phyloP scores from a whole-genome alignment of 2,888 invertebrate genomes.

The Chalcis sispes region DNA sequence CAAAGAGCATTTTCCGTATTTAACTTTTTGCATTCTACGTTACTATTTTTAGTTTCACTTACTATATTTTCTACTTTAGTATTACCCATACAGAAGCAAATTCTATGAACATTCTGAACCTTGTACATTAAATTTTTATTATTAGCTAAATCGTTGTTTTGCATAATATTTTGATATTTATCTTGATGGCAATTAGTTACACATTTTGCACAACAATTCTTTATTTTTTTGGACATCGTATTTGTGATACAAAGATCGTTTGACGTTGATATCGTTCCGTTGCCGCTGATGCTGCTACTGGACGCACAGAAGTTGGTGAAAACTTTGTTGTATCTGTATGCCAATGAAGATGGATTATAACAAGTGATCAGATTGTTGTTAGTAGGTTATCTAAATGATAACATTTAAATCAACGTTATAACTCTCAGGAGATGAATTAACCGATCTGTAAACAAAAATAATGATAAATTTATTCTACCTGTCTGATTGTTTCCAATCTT shows the following conservation, averaged over 20 bases:
- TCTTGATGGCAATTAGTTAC: too few relatives aligned
- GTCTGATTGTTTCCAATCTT: constrained; percentile 11
- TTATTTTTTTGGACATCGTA: too few relatives aligned
- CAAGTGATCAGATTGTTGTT: constrained; percentile 6
- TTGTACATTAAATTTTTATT: neutral
- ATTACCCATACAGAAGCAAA: constrained; percentile 26
- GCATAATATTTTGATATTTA: neutral
- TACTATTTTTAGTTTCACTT: neutral
- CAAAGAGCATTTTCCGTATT: constrained; percentile 8
- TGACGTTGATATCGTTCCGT: neutral
- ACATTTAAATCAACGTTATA: constrained; percentile 72
- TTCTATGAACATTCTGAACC: neutral
- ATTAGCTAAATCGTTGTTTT: neutral
- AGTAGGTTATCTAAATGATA: constrained; percentile 65
- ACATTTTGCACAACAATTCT: too few relatives aligned
- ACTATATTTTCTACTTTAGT: constrained; percentile 3
- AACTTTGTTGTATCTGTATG: constrained; percentile 39
- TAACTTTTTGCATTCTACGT: constrained; percentile 1
- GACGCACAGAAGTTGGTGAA: neutral
- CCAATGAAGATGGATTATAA: constrained; percentile 29
- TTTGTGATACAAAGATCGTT: constrained; percentile 3
- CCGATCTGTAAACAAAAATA: constrained; percentile 69
- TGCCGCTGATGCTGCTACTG: neutral
- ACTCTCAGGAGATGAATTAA: constrained; percentile 73
- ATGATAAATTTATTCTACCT: constrained; percentile 44